phyloP scores from a whole-genome alignment of 2,113 vertebrate species.

The Saguinus midas region DNA sequence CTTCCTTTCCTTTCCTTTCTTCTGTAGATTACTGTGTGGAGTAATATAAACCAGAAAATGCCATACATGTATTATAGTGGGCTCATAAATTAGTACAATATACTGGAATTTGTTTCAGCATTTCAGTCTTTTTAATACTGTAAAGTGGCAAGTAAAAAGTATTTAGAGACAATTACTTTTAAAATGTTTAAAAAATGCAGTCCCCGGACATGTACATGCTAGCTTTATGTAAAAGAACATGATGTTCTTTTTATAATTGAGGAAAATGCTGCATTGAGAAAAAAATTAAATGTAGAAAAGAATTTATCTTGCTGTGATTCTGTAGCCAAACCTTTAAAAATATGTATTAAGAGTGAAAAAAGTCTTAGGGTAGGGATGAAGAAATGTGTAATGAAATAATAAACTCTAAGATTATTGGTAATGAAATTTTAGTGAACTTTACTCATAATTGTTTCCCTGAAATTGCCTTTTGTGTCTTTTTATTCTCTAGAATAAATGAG shows the following conservation, averaged over 20 bases:
- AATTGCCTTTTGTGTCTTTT: neutral
- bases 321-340: neutral
- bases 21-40: neutral
- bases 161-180: neutral
- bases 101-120: neutral
- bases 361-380: neutral
- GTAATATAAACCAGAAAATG: neutral
- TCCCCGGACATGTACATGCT: neutral
- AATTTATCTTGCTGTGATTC: neutral
- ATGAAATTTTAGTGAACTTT: conserved; percentile 23
- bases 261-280: neutral
- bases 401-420: neutral
- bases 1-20: neutral
- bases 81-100: neutral
- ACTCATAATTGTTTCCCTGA: neutral
- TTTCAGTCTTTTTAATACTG: neutral
- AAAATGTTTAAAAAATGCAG: neutral
- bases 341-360: neutral
- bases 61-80: neutral
- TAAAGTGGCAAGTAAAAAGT: neutral
- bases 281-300: neutral
- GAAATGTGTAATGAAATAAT: neutral
- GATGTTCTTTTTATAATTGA: neutral
- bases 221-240: neutral
- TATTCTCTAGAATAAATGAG: neutral